Evolutionary conservation across 2,888 invertebrate genomes (phyloP).

Genomic region (Deladenus siricidicola): DNA sequence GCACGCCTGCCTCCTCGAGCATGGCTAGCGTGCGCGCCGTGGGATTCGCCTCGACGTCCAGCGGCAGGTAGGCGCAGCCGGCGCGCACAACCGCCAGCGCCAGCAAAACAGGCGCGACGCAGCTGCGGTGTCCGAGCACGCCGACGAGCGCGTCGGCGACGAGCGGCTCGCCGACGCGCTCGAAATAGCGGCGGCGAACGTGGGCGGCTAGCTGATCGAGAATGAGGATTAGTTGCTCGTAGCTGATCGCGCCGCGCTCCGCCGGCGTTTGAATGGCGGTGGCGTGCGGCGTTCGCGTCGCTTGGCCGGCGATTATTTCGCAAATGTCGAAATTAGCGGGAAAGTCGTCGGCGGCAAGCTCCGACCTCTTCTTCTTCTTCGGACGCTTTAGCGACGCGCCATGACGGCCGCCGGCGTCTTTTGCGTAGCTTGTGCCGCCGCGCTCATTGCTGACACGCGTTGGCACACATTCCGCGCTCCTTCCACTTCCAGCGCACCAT

Average conservation of each 20-base stretch:
- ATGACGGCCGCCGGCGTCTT: no score
- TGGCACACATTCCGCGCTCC: no score
- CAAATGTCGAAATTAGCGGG: background rate
- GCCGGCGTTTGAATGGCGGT: conserved; percentile 10
- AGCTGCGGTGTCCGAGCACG: conserved; percentile 17
- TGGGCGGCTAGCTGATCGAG: background rate
- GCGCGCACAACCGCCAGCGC: conserved; percentile 68
- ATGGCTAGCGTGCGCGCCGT: conserved; percentile 69
- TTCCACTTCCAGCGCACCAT: no score
- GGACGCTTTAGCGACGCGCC: no score
- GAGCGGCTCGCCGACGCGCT: conserved; percentile 16
- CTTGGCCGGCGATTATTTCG: background rate
- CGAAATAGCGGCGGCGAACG: background rate
- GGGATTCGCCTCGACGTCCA: conserved; percentile 68
- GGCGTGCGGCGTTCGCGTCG: background rate
- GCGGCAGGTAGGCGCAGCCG: conserved; percentile 75
- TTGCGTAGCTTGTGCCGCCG: no score
- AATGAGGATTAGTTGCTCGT: background rate
- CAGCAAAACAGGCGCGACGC: conserved; percentile 14
- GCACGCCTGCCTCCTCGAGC: conserved; percentile 67
- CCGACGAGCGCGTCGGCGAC: conserved; percentile 33
- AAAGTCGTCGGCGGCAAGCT: background rate
- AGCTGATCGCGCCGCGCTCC: background rate
- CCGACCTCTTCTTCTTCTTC: background rate
- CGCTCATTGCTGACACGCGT: no score